These are phyloP conservation scores for Puntigrus tetrazona DNA, from an alignment of 2,113 vertebrate species.

Conservation along the genomic window DNA sequence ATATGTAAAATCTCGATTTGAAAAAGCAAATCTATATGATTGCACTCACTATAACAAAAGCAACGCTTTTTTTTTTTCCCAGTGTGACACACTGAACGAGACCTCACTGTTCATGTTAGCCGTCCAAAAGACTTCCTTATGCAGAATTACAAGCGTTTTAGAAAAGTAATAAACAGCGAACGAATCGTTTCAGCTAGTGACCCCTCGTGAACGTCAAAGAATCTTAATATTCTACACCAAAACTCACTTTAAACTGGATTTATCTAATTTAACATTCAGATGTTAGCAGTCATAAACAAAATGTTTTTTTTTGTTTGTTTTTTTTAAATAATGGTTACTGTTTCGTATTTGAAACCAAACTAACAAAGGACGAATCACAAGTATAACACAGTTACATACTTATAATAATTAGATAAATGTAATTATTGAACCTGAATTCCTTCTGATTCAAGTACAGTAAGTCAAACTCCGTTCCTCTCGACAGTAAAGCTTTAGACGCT, in stretches of 20 bases:
- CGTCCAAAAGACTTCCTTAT: conserved; percentile 22
- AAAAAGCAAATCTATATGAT: conserved; percentile 33
- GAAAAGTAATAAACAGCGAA: conserved; percentile 25
- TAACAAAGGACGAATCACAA: conserved; percentile 34
- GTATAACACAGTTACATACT: conserved; percentile 29
- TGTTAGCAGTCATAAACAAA: conserved; percentile 33
- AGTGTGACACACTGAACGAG: conserved; percentile 42
- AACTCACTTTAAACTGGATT: conserved; percentile 4
- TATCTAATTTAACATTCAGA: conserved; percentile 37
- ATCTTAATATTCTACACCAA: conserved; percentile 43
- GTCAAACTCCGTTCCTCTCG: conserved; percentile 18
- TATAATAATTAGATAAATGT: conserved; percentile 25
- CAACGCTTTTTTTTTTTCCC: conserved; percentile 30
- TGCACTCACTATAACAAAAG: conserved; percentile 40
- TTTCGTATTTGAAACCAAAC: conserved; percentile 31
- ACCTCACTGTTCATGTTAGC: conserved; percentile 22
- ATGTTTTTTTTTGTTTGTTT: rapidly evolving
- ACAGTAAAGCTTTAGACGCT: conserved; percentile 40
- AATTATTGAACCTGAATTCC: conserved; percentile 50
- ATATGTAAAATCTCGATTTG: conserved; percentile 37
- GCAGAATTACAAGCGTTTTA: conserved; percentile 41
- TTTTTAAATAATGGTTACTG: conserved; percentile 13
- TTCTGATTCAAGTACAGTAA: conserved; percentile 49
- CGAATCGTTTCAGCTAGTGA: conserved; percentile 22
- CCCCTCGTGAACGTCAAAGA: conserved; percentile 30